Conservation (phyloP, 2,797 vertebrate species). For the Aselliscus stoliczkanus region DNA sequence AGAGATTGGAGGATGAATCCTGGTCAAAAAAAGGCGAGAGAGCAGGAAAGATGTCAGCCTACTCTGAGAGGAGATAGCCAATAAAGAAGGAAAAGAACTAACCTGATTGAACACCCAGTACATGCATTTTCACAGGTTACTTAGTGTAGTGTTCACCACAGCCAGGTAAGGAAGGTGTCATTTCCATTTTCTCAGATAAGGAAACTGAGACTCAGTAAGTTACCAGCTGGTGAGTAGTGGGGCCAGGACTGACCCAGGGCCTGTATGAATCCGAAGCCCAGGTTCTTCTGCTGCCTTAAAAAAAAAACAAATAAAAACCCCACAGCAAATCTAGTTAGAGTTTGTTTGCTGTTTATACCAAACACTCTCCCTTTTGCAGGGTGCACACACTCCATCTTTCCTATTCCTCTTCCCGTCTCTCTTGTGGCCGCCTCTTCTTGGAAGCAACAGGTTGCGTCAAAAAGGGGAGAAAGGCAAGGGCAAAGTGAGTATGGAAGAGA, state of each 20-base stretch:
- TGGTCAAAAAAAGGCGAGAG: background rate
- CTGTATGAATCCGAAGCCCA: background rate
- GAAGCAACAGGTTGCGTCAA: slow-evolving; percentile 3
- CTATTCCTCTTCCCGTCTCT: background rate
- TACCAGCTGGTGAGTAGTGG: background rate
- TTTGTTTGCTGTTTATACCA: slow-evolving; percentile 5
- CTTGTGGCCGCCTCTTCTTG: background rate
- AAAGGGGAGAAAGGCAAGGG: background rate
- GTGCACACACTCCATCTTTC: background rate
- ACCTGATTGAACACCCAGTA: background rate
- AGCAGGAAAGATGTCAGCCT: background rate
- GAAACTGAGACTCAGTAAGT: background rate
- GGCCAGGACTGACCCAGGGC: background rate
- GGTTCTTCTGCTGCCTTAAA: background rate
- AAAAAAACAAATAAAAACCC: background rate
- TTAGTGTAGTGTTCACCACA: background rate
- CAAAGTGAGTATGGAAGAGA: background rate
- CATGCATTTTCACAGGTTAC: background rate
- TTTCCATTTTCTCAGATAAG: background rate
- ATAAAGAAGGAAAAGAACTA: background rate
- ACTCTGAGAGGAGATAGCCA: background rate
- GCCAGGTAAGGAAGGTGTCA: background rate
- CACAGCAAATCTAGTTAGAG: background rate
- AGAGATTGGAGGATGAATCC: background rate
- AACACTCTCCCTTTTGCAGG: background rate